Evolutionary conservation across 2,888 invertebrate genomes (phyloP), one percentile per base, ranked within the genome.

Genomic region (Biston stratarius): DNA sequence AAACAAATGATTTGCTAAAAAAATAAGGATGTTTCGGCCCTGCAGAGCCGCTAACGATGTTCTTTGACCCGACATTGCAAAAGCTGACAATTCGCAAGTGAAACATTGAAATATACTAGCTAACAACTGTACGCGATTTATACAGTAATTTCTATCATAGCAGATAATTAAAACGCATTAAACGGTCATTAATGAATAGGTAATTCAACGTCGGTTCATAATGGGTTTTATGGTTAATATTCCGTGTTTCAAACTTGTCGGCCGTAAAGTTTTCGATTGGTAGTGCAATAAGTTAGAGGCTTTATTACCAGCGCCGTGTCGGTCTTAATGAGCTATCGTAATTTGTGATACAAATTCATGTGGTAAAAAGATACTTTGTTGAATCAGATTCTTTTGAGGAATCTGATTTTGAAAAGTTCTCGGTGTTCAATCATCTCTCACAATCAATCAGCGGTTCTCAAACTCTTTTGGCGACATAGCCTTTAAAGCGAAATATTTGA

Each of bases 211-310:
- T 71, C 67, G 62, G 61, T 45, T 64, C 69, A 61, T 65, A 74
- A 74, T 72, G 62, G 66, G 64, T 74, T 74, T 71, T 64, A 72
- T 71, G 66, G 69, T 72, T 66, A 67, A 72, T 72, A 69, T 59
- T 55, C 56, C 61, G 55, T 63, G 55, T 67, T 67, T 61, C 60
- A 63, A 70, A 72, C 71, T 62, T 58, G 67, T 44, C 14, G 66
- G 60, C 68, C 66, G 64, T 72, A 68, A 72, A 74, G 48, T 47
- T 57, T 15, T 36, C 14, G 49, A 63, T 59, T 67, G 57, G 53
- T 57, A 62, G 62, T 53, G 56, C 55, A 69, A 69, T 71, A 68
- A 67, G 67, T 72, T 67, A 62, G 51, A 52, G 51, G 51, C 38
- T 74, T 74, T 74, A 72, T 69, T 64, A 56, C 57, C 48, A 11